These are phyloP conservation scores for Eretmocerus hayati DNA, from an alignment of 2,888 invertebrate species.

Conservation along the genomic window DNA sequence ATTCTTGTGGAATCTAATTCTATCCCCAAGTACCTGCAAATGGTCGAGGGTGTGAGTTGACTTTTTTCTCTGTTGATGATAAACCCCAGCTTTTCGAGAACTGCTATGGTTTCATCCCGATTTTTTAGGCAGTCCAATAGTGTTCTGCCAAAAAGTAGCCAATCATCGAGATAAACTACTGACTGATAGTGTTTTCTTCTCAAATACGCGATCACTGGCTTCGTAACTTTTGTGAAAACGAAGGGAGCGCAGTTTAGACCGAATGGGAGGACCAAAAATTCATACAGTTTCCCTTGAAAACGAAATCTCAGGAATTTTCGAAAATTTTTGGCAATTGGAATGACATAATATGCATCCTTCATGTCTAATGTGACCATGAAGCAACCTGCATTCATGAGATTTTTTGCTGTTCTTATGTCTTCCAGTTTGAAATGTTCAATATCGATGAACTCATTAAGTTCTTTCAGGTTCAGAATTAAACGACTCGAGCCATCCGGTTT, in stretches of 20 bases:
- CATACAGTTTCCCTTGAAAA: constrained; percentile 6
- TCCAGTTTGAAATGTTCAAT: constrained; percentile 20
- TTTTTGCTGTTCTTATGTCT: constrained; percentile 14
- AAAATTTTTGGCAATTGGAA: constrained; percentile 7
- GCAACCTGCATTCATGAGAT: constrained; percentile 6
- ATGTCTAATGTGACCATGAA: constrained; percentile 19
- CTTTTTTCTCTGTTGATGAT: constrained; percentile 5
- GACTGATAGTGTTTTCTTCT: not conserved
- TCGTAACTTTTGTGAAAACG: constrained; percentile 17
- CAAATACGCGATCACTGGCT: constrained; percentile 9
- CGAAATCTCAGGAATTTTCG: constrained; percentile 16
- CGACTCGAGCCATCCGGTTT: not conserved
- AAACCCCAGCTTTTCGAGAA: constrained; percentile 7
- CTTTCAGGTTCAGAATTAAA: constrained; percentile 19
- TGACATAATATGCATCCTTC: constrained; percentile 19
- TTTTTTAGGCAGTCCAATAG: not conserved
- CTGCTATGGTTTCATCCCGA: not conserved
- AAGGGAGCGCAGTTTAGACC: constrained; percentile 14
- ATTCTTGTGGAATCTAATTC: constrained; percentile 1
- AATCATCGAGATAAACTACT: constrained; percentile 12
- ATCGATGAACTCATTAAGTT: constrained; percentile 15
- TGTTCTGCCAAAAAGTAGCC: constrained; percentile 10
- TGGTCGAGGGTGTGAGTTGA: not conserved
- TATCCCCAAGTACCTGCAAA: constrained; percentile 6
- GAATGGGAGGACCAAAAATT: constrained; percentile 17